These are phyloP conservation scores for Drosophila limbata DNA, from an alignment of 2,888 invertebrate species.

Conservation along the genomic window DNA sequence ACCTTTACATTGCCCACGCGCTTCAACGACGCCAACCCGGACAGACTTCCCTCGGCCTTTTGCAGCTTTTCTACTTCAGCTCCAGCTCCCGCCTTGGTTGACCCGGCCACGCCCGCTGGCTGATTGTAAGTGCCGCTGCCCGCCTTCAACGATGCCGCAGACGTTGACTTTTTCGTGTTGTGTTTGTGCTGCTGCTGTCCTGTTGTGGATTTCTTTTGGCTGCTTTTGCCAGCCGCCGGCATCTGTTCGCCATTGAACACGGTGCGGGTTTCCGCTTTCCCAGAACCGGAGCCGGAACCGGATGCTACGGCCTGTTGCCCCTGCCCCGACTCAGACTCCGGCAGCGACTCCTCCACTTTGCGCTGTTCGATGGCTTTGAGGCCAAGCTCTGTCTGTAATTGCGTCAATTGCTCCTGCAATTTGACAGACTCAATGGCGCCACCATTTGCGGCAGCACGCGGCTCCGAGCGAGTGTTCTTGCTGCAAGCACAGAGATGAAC, in stretches of 20 bases:
- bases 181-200: constrained; percentile 71
- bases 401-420: constrained; percentile 84
- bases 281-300: constrained; percentile 44
- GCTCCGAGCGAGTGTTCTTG: constrained; percentile 83
- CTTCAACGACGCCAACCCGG: constrained; percentile 91
- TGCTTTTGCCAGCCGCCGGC: constrained; percentile 52
- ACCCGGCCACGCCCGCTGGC: constrained; percentile 53
- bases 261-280: constrained; percentile 68
- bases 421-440: constrained; percentile 71
- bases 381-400: constrained; percentile 74
- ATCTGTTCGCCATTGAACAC: constrained; percentile 58
- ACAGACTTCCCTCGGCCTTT: constrained; percentile 91
- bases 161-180: constrained; percentile 76
- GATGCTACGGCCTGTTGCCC: constrained; percentile 42
- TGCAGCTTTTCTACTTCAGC: constrained; percentile 83
- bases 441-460: constrained; percentile 53
- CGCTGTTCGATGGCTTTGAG: constrained; percentile 71
- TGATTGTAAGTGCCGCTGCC: constrained; percentile 68
- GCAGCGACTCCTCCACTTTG: constrained; percentile 28
- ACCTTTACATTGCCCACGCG: constrained; percentile 93
- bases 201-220: constrained; percentile 72
- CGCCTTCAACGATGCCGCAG: constrained; percentile 82
- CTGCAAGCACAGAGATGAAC: constrained; percentile 61
- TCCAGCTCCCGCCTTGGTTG: constrained; percentile 33
- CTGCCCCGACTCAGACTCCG: constrained; percentile 1